Evolutionary conservation across 1,140 invertebrate species (phyloP).

Genomic region (Cyclargus thomasi): DNA sequence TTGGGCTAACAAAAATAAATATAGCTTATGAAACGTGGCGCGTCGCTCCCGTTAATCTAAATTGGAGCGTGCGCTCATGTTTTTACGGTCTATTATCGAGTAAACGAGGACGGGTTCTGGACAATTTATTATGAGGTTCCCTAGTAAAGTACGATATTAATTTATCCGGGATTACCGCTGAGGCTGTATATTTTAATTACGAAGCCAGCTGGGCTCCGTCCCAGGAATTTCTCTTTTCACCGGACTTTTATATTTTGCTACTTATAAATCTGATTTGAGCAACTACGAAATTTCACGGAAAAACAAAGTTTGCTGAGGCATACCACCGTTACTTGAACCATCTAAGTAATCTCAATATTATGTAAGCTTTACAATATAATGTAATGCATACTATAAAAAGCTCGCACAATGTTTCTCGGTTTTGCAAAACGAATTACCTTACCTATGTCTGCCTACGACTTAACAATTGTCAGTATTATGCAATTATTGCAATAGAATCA

Average conservation of each 20-base stretch:
- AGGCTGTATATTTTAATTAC: conserved; percentile 50
- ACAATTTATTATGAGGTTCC: conserved; percentile 70
- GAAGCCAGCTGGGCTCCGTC: conserved; percentile 16
- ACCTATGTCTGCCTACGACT: no score
- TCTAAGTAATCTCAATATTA: no score
- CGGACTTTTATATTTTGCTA: neutral
- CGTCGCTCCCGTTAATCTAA: conserved; percentile 15
- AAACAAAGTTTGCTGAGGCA: no score
- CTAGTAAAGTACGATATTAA: conserved; percentile 71
- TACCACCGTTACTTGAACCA: no score
- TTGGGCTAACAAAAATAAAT: conserved; percentile 71
- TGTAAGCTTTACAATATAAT: no score
- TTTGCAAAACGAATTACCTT: no score
- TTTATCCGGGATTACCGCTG: conserved; percentile 49
- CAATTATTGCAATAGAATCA: no score
- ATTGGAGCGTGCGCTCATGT: conserved; percentile 41
- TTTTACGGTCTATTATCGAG: conserved; percentile 53
- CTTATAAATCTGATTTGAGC: no score
- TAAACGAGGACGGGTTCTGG: conserved; percentile 40
- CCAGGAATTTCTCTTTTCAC: neutral
- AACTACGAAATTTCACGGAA: no score
- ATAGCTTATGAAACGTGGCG: conserved; percentile 66
- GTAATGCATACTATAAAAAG: no score
- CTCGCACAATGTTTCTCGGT: no score
- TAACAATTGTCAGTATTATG: no score